phyloP scores from a whole-genome alignment of 2,888 invertebrate genomes.

The Scrobipalpa costella region DNA sequence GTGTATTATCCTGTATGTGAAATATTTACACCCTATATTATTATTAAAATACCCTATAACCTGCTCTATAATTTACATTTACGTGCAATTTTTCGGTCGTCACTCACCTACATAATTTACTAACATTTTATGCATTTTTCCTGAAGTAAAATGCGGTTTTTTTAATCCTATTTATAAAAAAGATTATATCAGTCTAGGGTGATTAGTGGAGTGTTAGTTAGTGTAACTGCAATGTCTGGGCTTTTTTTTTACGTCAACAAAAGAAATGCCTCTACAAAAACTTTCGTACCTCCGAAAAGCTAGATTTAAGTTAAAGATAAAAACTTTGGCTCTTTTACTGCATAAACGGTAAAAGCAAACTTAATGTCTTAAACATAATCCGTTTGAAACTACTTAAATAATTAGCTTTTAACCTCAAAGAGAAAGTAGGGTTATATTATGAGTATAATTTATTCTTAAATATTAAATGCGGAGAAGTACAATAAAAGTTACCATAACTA shows the following conservation, averaged over 20 bases:
- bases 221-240: background rate
- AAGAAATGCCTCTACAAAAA: background rate
- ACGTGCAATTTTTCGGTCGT: conserved; percentile 3
- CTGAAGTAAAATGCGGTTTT: background rate
- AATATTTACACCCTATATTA: background rate
- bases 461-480: background rate
- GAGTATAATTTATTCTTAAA: background rate
- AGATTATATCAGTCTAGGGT: background rate
- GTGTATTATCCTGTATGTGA: background rate
- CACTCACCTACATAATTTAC: background rate
- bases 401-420: too few relatives aligned
- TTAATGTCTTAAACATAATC: too few relatives aligned
- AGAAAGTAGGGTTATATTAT: too few relatives aligned
- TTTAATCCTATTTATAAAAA: background rate
- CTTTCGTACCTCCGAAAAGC: background rate
- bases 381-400: too few relatives aligned
- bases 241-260: background rate
- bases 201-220: conserved; percentile 1
- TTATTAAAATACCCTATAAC: background rate
- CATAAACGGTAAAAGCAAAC: too few relatives aligned
- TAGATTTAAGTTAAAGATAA: background rate
- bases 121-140: background rate
- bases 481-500: background rate
- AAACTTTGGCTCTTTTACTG: too few relatives aligned
- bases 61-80: background rate